Percentiles rank a stretch among this genome's conserved stretches.
Evolutionary conservation across 2,888 invertebrate genomes (phyloP).

Genomic region (Lithophane leautieri): DNA sequence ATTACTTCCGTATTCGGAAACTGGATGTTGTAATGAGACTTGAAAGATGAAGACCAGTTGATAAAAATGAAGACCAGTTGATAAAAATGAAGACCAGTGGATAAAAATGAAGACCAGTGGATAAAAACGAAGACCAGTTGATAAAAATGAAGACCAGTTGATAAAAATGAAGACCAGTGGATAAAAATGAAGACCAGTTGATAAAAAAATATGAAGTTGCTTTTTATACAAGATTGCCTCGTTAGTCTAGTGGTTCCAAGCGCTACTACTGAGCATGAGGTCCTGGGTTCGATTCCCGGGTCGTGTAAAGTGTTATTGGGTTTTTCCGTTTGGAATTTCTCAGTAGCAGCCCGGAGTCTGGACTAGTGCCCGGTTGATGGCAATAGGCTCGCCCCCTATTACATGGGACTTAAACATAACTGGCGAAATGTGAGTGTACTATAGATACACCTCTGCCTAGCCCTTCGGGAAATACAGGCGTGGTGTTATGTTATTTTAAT

Average conservation of each 20-base stretch:
- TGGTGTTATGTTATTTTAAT: neutral
- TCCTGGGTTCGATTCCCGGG: neutral
- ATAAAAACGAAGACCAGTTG: too few species aligned
- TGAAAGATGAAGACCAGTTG: constrained; percentile 2
- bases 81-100: too few species aligned
- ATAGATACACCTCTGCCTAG: neutral
- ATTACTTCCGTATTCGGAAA: constrained; percentile 38
- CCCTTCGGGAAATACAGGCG: neutral
- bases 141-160: too few species aligned
- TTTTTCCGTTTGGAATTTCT: neutral
- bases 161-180: too few species aligned
- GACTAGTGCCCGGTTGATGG: neutral
- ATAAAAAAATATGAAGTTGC: neutral
- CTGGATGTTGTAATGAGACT: neutral
- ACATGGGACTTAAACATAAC: neutral
- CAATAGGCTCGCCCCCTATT: neutral
- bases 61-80: too few species aligned
- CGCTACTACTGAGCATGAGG: too few species aligned
- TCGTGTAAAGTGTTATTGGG: neutral
- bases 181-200: too few species aligned
- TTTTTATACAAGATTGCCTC: constrained; percentile 6
- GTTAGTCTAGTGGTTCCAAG: too few species aligned
- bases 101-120: too few species aligned
- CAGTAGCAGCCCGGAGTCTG: too few species aligned
- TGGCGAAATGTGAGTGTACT: neutral